These are phyloP conservation scores for Triops longicaudatus DNA, from an alignment of 1,140 invertebrate species.

Conservation along the genomic window DNA sequence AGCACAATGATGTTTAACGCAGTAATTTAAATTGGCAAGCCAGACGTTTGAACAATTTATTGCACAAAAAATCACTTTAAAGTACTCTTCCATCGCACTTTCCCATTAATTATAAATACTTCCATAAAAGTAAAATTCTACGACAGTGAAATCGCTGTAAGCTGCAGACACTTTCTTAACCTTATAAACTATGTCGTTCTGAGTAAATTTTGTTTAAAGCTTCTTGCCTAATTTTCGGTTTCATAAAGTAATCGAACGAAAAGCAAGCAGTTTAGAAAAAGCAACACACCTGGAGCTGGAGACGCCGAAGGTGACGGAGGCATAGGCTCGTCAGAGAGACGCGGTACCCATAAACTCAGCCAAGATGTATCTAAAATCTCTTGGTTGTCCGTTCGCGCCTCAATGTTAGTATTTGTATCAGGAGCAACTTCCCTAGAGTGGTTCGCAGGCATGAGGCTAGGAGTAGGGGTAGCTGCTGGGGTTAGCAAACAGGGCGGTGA, in stretches of 20 bases:
- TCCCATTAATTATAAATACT: no score
- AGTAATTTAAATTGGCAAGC: no score
- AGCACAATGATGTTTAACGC: no score
- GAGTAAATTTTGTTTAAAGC: no score
- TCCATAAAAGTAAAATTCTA: no score
- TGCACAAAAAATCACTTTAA: no score
- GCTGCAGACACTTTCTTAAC: no score
- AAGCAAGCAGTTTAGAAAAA: not conserved
- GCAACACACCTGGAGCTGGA: not conserved
- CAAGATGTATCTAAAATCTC: not conserved
- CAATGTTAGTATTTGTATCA: not conserved
- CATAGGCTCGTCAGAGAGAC: not conserved
- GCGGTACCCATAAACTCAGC: constrained; percentile 1
- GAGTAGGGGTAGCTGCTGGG: not conserved
- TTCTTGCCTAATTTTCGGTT: no score
- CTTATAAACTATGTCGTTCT: no score
- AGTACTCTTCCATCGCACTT: no score
- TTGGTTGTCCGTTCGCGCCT: not conserved
- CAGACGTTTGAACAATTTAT: no score
- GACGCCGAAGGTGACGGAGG: not conserved
- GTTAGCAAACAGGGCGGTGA: constrained; percentile 3
- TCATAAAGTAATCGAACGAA: not conserved
- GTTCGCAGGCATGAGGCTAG: not conserved
- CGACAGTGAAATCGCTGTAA: no score
- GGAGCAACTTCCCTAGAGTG: not conserved